Evolutionary conservation across 1,140 invertebrate genomes (phyloP), one percentile per base, ranked within the genome.

Genomic region (Drosophila asahinai): DNA sequence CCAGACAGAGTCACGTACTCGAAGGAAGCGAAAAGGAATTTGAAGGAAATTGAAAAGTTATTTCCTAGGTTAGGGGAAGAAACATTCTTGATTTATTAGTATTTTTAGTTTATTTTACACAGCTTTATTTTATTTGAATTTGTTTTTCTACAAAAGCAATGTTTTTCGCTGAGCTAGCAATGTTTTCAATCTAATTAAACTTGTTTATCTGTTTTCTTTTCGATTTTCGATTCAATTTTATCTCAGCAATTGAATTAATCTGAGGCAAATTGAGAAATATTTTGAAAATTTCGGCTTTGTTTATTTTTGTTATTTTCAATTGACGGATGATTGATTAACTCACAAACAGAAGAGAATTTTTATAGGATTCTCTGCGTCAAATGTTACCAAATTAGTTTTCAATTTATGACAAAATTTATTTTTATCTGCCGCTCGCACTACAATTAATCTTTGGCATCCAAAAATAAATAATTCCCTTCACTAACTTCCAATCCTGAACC

Each of bases 351-450:
- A 54, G 25, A 11, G 38, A 14, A 54, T 36, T 70, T 70, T 40
- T 55, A 57, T 70, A 38, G 30, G 19, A 19, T 55, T 68, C 61
- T 33, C 11, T 38, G 14, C n/a, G 0, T 5, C 5, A 25, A 43
- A 47, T 17, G 15, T 40, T 55, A 49, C 22, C 40, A 38, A 70
- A 72, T 72, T 47, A 70, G 43, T 49, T 72, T 40, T 38, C 65
- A 72, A 72, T 72, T 72, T 70, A 72, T 72, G 68, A 72, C 68
- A 72, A 43, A 42, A 58, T 58, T 58, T 71, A 72, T 70, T 70
- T 72, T 42, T 71, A 72, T 58, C 17, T 47, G 5, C 27, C 15
- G 12, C 48, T 43, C n/a, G 30, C 11, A 9, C 33, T 40, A 17
- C 54, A 73, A 73, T 73, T 60, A 73, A 60, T 73, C 67, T 61